Evolutionary conservation across 2,888 invertebrate species (phyloP).

Genomic region (Tromatobia lineatoria): DNA sequence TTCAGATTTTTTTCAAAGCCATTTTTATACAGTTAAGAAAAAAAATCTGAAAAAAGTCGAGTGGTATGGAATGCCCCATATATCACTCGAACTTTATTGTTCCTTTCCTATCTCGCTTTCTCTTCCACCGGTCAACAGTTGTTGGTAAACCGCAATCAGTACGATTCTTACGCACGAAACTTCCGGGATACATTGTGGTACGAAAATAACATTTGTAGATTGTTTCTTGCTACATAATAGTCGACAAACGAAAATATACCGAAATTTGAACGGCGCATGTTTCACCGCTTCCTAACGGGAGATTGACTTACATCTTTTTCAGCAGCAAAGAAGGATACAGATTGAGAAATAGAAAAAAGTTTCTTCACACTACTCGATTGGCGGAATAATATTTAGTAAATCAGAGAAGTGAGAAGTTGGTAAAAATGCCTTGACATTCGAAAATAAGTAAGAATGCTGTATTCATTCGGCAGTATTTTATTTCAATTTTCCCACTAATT

Average conservation of each 20-base stretch:
- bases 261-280: background rate
- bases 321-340: too few species aligned
- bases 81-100: background rate
- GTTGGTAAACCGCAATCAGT: slow-evolving; percentile 47
- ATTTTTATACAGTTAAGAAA: too few species aligned
- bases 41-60: background rate
- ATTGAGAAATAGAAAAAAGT: too few species aligned
- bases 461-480: too few species aligned
- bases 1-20: too few species aligned
- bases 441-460: too few species aligned
- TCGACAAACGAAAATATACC: background rate
- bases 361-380: too few species aligned
- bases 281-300: background rate
- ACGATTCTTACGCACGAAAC: slow-evolving; percentile 8
- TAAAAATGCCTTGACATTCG: too few species aligned
- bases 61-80: background rate
- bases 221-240: background rate
- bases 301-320: background rate
- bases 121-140: background rate
- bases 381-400: too few species aligned
- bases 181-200: slow-evolving; percentile 24
- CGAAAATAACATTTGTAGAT: slow-evolving; percentile 15
- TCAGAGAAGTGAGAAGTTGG: too few species aligned
- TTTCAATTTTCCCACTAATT: too few species aligned
- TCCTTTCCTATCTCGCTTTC: background rate